Evolutionary conservation across 2,113 vertebrate species (phyloP), one percentile per base, ranked within the genome.

Genomic region (Eira barbara): DNA sequence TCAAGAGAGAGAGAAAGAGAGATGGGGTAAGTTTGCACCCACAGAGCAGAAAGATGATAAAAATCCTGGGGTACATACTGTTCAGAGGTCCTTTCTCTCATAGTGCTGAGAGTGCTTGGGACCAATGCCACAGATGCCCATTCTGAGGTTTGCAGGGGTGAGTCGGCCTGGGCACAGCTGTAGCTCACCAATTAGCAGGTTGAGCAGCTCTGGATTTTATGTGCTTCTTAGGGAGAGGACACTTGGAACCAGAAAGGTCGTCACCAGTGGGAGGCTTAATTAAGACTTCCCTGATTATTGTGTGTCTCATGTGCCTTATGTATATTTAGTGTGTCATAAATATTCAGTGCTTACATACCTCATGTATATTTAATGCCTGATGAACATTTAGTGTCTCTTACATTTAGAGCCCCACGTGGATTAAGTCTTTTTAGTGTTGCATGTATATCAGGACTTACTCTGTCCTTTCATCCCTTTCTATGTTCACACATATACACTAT

Each of bases 31-130:
- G 20, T 34, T 45, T 82, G 23, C 21, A 36, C 36, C 18, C 10
- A 13, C 13, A 76, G 11, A 84, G 20, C 4, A 92, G 3, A 71
- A 87, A 10, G 11, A 20, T 27, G 4, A 12, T 20, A 34, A 4
- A 45, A 25, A 29, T 81, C 3, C 36, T 17, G 79, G 36, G 13
- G 4, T n/a, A 8, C 0, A 4, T 23, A 39, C 9, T 10, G 3
- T 59, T 89, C 25, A 29, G 39, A 34, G 15, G 25, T 57, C 27
- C 18, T 88, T 42, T 85, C 20, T 34, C 11, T 47, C 2, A n/a
- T 3, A 0, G 9, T 42, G 27, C 71, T 55, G n/a, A 21, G 12
- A 20, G 6, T 14, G 6, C 23, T 27, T 7, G 2, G 21, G 59
- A 4, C 2, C 45, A 65, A 8, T 27, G 20, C 39, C 27, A 52